phyloP scores from a whole-genome alignment of 2,797 vertebrate species.

The Ptychobarbus kaznakovi region DNA sequence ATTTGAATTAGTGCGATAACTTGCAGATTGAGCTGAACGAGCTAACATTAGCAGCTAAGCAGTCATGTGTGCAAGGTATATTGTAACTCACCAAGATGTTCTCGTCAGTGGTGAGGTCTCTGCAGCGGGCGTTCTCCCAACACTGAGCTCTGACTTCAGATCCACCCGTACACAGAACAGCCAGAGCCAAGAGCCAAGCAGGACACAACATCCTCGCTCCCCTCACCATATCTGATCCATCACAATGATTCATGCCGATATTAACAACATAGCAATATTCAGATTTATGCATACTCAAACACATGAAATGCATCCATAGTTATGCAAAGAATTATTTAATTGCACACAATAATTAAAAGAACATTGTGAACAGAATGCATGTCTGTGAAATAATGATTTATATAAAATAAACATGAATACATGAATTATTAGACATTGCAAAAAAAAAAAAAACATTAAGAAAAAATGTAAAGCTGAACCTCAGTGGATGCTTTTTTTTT shows the following conservation, averaged over 20 bases:
- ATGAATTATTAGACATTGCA: background rate
- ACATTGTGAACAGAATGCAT: background rate
- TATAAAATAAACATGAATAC: background rate
- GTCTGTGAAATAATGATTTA: conserved; percentile 24
- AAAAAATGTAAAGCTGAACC: background rate
- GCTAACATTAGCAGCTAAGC: background rate
- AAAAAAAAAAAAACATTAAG: background rate
- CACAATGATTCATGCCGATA: background rate
- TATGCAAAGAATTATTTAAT: background rate
- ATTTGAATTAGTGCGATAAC: background rate
- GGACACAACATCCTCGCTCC: conserved; percentile 72
- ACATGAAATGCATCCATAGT: background rate
- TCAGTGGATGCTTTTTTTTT: background rate
- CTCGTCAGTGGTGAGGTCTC: conserved; percentile 78
- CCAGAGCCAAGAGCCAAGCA: conserved; percentile 74
- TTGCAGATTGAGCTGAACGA: background rate
- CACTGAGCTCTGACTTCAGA: conserved; percentile 77
- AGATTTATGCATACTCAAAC: background rate
- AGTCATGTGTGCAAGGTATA: background rate
- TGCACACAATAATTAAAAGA: background rate
- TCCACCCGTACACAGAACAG: conserved; percentile 74
- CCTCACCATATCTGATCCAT: conserved; percentile 41
- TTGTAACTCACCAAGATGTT: conserved; percentile 79
- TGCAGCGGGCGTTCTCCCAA: conserved; percentile 80
- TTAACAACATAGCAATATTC: background rate